A percentile compares a stretch with the other conserved stretches of the same genome.
These are phyloP conservation scores for Pteruthius melanotis DNA, from an alignment of 2,113 vertebrate genomes.

Conservation along the genomic window DNA sequence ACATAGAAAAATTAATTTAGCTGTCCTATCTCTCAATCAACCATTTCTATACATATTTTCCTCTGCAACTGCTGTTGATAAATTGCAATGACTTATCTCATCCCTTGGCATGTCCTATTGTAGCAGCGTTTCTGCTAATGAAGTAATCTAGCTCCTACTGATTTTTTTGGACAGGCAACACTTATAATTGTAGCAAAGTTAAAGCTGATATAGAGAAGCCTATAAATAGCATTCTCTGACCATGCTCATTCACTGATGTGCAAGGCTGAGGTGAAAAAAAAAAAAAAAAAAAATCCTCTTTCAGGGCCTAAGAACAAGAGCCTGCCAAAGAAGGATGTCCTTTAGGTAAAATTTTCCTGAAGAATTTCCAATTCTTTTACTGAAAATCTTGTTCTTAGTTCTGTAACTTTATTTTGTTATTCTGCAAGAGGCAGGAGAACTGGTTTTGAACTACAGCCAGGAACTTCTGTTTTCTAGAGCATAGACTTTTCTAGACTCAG, in stretches of 20 bases:
- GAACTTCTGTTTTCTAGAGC: neutral
- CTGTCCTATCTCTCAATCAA: neutral
- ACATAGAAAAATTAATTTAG: neutral
- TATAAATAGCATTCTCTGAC: neutral
- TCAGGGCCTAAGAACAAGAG: conserved; percentile 5
- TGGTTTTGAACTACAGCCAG: neutral
- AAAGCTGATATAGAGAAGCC: neutral
- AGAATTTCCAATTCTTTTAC: neutral
- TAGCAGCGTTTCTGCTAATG: neutral
- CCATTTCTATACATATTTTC: neutral
- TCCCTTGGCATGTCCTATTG: neutral
- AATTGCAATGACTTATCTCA: neutral
- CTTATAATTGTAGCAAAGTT: conserved; percentile 1
- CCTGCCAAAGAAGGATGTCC: neutral
- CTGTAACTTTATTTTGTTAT: conserved; percentile 52
- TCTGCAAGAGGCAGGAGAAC: neutral
- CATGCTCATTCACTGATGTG: conserved; percentile 8
- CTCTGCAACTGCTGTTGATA: neutral
- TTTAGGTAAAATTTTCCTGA: neutral
- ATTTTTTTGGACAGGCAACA: neutral
- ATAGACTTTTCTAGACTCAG: neutral
- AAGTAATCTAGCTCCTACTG: neutral
- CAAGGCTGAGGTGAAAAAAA: neutral
- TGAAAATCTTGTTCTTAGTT: neutral
- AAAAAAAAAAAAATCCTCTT: neutral